phyloP scores from a whole-genome alignment of 2,797 vertebrate species.

The Bradypus variegatus region DNA sequence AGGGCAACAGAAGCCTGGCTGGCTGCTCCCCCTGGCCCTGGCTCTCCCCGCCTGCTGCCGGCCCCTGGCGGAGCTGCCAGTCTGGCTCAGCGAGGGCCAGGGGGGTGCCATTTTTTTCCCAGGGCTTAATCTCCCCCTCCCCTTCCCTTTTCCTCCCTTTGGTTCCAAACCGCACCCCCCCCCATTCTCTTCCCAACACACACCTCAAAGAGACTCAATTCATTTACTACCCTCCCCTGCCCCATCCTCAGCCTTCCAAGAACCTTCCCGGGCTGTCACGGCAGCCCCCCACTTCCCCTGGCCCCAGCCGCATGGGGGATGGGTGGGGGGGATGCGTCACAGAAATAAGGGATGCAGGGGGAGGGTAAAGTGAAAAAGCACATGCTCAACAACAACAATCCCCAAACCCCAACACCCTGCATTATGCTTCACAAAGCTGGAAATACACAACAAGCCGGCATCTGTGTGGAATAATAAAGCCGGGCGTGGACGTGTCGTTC shows the following conservation, averaged over 20 bases:
- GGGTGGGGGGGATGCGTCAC: neutral
- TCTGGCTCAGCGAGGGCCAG: slow-evolving; percentile 57
- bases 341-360: slow-evolving; percentile 4
- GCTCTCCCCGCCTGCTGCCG: slow-evolving; percentile 66
- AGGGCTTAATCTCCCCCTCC: slow-evolving; percentile 47
- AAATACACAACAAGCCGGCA: slow-evolving; percentile 78
- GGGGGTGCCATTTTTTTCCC: slow-evolving; percentile 43
- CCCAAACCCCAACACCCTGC: slow-evolving; percentile 44
- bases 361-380: slow-evolving; percentile 2
- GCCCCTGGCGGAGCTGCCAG: slow-evolving; percentile 67
- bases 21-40: slow-evolving; percentile 64
- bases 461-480: slow-evolving; percentile 77
- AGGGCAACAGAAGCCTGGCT: slow-evolving; percentile 60
- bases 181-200: slow-evolving; percentile 32
- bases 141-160: neutral
- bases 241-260: slow-evolving; percentile 65
- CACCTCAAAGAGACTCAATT: slow-evolving; percentile 74
- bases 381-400: slow-evolving; percentile 39
- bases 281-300: neutral
- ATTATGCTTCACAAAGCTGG: slow-evolving; percentile 74
- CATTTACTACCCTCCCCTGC: slow-evolving; percentile 65
- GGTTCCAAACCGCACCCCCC: slow-evolving; percentile 21
- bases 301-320: neutral
- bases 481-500: slow-evolving; percentile 80
- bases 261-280: slow-evolving; percentile 35